Base-by-base conservation (phyloP, 2,113 vertebrate species). In the Panthera leo region DNA sequence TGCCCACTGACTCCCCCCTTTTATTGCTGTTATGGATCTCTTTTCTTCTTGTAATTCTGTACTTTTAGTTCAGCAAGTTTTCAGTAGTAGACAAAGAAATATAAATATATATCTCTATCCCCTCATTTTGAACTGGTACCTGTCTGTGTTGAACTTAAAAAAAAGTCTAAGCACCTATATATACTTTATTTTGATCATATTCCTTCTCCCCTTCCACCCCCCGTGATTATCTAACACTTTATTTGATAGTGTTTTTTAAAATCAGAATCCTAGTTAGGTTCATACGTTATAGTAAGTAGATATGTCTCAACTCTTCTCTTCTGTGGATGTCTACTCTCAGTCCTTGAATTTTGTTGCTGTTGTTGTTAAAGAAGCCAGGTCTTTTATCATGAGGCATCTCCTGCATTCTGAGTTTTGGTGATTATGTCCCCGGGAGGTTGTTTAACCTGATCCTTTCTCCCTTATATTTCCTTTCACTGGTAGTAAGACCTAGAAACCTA, bases 401-500 rank as follows among this genome's bases (percentile, higher is more conserved):
- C 34, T 80, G 42, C 29, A 36, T 75, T 55, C 75, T 55, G 67
- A 67, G 71, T 70, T 80, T 76, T 76, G 55, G 75, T 1, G 0
- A 16, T 94, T 65, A 27, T 31, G 4, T 88, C 80, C 85, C 76
- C 65, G 21, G 67, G 78, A 95, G 58, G 21, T 42, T 70, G 71
- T 51, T 85, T 29, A 70, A 82, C 55, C 51, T 25, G 39, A 45
- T 71, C 82, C 7, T 39, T 12, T 76, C 76, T 84, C 39, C 68
- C 53, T 95, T 71, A 21, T 48, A 45, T 78, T 94, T 83, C 63
- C 89, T 91, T 82, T 78, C 36, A 53, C n/a, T 95, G 91, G 27
- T 65, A 67, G 58, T 67, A 73, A 93, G 93, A 71, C 91, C 85
- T 88, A 78, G 55, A 97, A 70, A 63, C 15, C 65, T 91, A 85